These are phyloP conservation scores for Phyllostomus discolor DNA, from an alignment of 2,113 vertebrate species.

Conservation along the genomic window DNA sequence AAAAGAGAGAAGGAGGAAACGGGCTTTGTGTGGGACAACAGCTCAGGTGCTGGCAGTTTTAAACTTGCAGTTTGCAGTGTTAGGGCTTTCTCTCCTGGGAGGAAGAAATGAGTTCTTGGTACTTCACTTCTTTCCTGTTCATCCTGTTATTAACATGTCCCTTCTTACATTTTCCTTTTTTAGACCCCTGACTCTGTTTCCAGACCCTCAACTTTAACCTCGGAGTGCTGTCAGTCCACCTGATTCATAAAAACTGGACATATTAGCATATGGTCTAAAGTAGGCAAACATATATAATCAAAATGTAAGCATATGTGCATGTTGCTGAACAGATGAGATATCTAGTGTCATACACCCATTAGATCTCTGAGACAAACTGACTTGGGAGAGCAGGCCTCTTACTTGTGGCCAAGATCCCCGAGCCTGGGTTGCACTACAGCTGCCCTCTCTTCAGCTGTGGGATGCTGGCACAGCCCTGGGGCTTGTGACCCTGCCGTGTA, in stretches of 20 bases:
- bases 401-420: background rate
- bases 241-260: background rate
- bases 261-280: background rate
- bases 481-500: no score
- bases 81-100: background rate
- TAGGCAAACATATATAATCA: background rate
- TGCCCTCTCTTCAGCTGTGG: fast-evolving
- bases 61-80: background rate
- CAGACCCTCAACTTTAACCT: background rate
- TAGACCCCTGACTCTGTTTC: background rate
- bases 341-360: background rate
- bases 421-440: no score
- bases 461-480: background rate
- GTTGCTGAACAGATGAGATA: background rate
- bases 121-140: background rate
- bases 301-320: background rate
- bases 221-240: background rate
- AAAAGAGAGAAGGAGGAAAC: background rate
- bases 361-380: background rate
- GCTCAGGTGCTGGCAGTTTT: background rate
- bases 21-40: background rate
- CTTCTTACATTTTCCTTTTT: background rate
- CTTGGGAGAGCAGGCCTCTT: background rate
- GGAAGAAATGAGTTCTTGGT: background rate
- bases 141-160: background rate